These are phyloP conservation scores for Micrasema longulum DNA, from an alignment of 1,140 invertebrate genomes.

Conservation along the genomic window DNA sequence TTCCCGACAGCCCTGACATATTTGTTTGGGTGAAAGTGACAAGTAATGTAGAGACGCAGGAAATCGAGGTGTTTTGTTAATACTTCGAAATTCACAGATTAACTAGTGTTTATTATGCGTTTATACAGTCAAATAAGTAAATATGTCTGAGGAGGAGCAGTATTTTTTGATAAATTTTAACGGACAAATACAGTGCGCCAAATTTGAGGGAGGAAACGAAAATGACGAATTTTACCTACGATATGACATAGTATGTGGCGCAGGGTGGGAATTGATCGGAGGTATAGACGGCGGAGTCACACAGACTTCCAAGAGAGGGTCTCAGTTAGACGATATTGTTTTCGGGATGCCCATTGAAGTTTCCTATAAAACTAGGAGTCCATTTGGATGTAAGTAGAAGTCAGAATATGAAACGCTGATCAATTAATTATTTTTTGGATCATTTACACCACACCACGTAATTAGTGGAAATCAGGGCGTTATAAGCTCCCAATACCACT, in stretches of 20 bases:
- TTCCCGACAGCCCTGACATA: slow-evolving; percentile 22
- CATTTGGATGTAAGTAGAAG: slow-evolving; percentile 60
- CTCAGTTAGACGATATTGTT: slow-evolving; percentile 57
- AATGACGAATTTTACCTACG: slow-evolving; percentile 58
- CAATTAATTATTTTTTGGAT: too few relatives aligned
- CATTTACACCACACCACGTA: too few relatives aligned
- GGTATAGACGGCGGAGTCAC: slow-evolving; percentile 60
- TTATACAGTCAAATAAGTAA: background rate
- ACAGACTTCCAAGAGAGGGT: slow-evolving; percentile 56
- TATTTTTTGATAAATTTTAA: slow-evolving; percentile 44
- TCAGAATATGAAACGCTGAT: too few relatives aligned
- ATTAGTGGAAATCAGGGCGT: too few relatives aligned
- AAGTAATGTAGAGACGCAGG: background rate
- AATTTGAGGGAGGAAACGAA: slow-evolving; percentile 40
- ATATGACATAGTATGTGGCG: slow-evolving; percentile 59
- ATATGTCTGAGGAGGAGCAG: slow-evolving; percentile 31
- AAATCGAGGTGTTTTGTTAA: too few relatives aligned
- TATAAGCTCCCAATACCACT: too few relatives aligned
- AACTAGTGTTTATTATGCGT: slow-evolving; percentile 3
- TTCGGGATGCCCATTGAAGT: slow-evolving; percentile 63
- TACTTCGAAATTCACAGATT: background rate
- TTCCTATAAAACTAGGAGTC: slow-evolving; percentile 60
- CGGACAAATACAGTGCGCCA: slow-evolving; percentile 43
- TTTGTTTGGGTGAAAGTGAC: background rate
- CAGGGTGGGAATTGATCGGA: slow-evolving; percentile 59